phyloP scores from a whole-genome alignment of 2,888 invertebrate genomes.

The Andrena minutula region DNA sequence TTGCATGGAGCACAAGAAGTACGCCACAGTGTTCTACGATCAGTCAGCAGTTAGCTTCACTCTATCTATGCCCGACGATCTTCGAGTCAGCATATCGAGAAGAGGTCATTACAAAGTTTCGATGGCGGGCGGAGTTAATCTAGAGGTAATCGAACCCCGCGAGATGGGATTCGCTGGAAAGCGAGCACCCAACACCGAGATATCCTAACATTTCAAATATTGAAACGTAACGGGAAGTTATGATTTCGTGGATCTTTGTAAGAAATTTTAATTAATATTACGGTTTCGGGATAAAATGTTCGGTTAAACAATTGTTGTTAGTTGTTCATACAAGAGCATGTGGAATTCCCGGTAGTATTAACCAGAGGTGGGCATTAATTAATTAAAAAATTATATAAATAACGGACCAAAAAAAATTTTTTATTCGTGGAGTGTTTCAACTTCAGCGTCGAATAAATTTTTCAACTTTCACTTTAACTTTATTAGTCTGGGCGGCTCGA shows the following conservation, averaged over 20 bases:
- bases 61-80: conserved; percentile 76
- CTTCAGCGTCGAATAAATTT: too few relatives aligned
- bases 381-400: too few relatives aligned
- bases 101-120: conserved; percentile 72
- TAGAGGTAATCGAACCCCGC: conserved; percentile 66
- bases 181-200: conserved; percentile 11
- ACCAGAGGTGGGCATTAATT: too few relatives aligned
- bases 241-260: neutral
- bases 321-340: neutral
- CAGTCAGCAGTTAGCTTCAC: conserved; percentile 78
- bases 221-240: neutral
- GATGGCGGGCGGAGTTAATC: conserved; percentile 66
- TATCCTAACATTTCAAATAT: neutral
- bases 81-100: conserved; percentile 72
- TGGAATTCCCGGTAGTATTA: too few relatives aligned
- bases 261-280: conserved; percentile 1
- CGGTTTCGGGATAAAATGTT: neutral
- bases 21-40: conserved; percentile 86
- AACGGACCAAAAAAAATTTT: too few relatives aligned
- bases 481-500: too few relatives aligned
- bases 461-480: too few relatives aligned
- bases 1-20: conserved; percentile 86
- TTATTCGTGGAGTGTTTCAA: too few relatives aligned
- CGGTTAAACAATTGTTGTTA: neutral
- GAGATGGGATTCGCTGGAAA: conserved; percentile 41